Base-by-base conservation (phyloP, 2,888 invertebrate genomes). In the Eurois occulta region DNA sequence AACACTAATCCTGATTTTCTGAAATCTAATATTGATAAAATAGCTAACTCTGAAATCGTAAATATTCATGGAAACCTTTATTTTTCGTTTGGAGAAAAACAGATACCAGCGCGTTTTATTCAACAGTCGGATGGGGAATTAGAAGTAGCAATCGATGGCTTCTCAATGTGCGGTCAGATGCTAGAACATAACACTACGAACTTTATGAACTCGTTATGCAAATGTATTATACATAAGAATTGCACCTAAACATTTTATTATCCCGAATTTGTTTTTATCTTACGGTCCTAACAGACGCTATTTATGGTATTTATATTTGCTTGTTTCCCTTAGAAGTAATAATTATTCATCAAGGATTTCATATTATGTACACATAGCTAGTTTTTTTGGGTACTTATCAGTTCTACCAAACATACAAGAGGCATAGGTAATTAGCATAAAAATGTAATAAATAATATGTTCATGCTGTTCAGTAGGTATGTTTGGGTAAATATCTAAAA, bases 41-140 rank as follows among this genome's bases (percentile, higher is more conserved):
- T 35, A 5, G 16, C 38, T n/a, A 28, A 74, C 38, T 73, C 83
- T 48, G 73, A 82, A 58, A 28, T 72, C 1, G 43, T 72, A 58
- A 80, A 88, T 67, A 72, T 80, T 24, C 76, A 77, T 38, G 92
- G 92, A 18, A 86, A 87, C 11, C 84, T 93, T 3, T 90, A 88
- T 73, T 90, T 91, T 79, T 65, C 88, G n/a, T 90, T 88, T 70
- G 87, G 83, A 4, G 69, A 82, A 24, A 78, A 88, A 32, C 85
- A 86, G 21, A 84, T 93, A 43, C 92, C 93, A 41, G 89, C 89
- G n/a, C 89, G 85, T 35, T 91, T 92, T 68, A 81, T 91, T 7
- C 92, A 93, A 87, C 85, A 89, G 28, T 38, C 87, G 1, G 85
- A 87, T 38, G 92, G 92, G 11, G 75, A 88, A 75, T 76, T 93